Evolutionary conservation across 2,113 vertebrate species (phyloP).

Genomic region (Psophia crepitans): DNA sequence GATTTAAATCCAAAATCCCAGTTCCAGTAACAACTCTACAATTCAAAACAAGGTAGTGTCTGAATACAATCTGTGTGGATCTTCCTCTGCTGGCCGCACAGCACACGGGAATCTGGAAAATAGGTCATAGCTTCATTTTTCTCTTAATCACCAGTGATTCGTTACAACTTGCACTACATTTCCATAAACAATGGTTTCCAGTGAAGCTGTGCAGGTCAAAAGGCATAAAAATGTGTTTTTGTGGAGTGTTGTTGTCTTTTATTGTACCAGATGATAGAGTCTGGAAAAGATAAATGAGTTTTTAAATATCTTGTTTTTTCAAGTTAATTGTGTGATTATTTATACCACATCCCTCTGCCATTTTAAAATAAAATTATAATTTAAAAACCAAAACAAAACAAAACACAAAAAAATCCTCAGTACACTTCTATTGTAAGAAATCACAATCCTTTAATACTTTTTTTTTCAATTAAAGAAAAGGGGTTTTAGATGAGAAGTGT

Average conservation of each 20-base stretch:
- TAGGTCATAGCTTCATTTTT: background rate
- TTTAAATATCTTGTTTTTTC: background rate
- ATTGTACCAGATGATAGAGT: background rate
- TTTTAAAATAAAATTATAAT: background rate
- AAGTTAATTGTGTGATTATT: background rate
- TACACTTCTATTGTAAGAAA: background rate
- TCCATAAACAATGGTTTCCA: background rate
- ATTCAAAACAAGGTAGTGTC: background rate
- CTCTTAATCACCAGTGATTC: background rate
- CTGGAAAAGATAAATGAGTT: background rate
- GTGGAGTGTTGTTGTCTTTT: background rate
- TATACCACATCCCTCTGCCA: background rate
- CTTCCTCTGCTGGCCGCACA: background rate
- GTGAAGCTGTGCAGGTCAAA: background rate
- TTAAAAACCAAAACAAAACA: background rate
- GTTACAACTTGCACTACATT: background rate
- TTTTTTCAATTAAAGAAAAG: background rate
- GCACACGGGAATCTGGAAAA: background rate
- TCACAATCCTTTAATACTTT: no score
- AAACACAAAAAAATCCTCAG: accelerated
- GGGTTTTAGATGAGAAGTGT: background rate
- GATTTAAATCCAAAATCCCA: background rate
- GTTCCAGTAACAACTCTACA: background rate
- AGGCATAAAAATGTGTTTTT: background rate
- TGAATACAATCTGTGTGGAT: background rate